Conservation (phyloP, 2,888 invertebrate species). For the Xylota sylvarum region DNA sequence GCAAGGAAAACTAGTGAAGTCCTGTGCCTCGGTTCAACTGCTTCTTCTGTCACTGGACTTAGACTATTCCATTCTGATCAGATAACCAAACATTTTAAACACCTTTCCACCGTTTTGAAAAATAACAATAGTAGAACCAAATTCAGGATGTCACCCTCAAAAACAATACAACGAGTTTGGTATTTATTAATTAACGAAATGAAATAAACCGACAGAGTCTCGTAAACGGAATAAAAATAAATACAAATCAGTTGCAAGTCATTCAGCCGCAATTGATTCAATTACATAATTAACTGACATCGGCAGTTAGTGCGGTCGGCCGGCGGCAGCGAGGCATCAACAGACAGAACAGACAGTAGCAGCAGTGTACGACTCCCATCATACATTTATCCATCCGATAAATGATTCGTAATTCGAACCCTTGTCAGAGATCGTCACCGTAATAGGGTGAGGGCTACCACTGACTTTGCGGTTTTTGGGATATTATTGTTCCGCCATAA, state of each 20-base stretch:
- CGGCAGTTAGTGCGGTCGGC: conserved; percentile 67
- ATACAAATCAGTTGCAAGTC: conserved; percentile 74
- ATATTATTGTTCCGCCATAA: conserved; percentile 76
- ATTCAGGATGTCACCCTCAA: not conserved
- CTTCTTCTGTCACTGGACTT: no score
- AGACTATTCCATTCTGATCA: no score
- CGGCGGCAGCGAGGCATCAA: conserved; percentile 20
- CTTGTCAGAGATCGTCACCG: conserved; percentile 69
- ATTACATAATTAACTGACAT: conserved; percentile 77
- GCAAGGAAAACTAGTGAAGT: no score
- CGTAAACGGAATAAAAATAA: conserved; percentile 57
- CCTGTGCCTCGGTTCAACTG: no score
- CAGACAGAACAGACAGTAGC: conserved; percentile 28
- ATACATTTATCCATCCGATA: conserved; percentile 64
- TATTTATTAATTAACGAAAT: conserved; percentile 70
- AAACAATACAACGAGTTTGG: not conserved
- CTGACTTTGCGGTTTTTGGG: conserved; percentile 72
- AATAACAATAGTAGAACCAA: no score
- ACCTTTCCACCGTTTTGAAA: no score
- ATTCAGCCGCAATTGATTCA: conserved; percentile 76
- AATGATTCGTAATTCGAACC: conserved; percentile 71
- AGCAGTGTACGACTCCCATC: conserved; percentile 38
- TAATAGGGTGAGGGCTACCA: conserved; percentile 46
- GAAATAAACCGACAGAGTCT: conserved; percentile 59
- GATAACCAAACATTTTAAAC: no score